These are phyloP conservation scores for Cosmorhoe ocellata DNA, from an alignment of 2,888 invertebrate species.

Conservation along the genomic window DNA sequence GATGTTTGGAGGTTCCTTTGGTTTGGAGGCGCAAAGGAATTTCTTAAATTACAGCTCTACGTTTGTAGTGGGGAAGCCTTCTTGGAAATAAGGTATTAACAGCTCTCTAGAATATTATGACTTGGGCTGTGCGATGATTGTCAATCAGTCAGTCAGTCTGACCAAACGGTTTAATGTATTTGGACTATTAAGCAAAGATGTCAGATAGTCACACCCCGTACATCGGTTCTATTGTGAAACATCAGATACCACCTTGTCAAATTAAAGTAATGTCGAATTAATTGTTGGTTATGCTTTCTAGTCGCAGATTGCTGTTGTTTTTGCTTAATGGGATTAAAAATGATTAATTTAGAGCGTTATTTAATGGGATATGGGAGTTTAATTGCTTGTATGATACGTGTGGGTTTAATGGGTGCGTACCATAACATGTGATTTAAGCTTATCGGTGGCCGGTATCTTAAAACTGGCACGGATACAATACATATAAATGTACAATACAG, in stretches of 20 bases:
- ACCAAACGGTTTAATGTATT: too few species aligned
- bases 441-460: conserved; percentile 18
- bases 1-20: too few species aligned
- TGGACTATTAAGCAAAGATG: too few species aligned
- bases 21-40: too few species aligned
- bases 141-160: too few species aligned
- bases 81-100: too few species aligned
- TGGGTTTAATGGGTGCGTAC: conserved; percentile 9
- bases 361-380: conserved; percentile 20
- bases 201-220: conserved; percentile 45
- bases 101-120: too few species aligned
- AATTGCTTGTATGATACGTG: conserved; percentile 16
- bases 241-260: conserved; percentile 35
- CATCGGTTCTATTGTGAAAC: conserved; percentile 25
- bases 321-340: conserved; percentile 23
- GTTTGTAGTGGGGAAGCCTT: too few species aligned
- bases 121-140: too few species aligned
- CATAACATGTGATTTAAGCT: conserved; percentile 6
- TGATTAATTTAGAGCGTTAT: conserved; percentile 21
- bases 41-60: too few species aligned
- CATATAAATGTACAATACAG: too few species aligned
- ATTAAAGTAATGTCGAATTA: conserved; percentile 54
- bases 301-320: conserved; percentile 28
- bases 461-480: neutral
- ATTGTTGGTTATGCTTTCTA: conserved; percentile 64